A percentile compares a stretch with the other conserved stretches of the same genome.
These are phyloP conservation scores for Sanderia malayensis DNA, from an alignment of 30 jellyfish, hydroid and myxozoan species.

Conservation along the genomic window DNA sequence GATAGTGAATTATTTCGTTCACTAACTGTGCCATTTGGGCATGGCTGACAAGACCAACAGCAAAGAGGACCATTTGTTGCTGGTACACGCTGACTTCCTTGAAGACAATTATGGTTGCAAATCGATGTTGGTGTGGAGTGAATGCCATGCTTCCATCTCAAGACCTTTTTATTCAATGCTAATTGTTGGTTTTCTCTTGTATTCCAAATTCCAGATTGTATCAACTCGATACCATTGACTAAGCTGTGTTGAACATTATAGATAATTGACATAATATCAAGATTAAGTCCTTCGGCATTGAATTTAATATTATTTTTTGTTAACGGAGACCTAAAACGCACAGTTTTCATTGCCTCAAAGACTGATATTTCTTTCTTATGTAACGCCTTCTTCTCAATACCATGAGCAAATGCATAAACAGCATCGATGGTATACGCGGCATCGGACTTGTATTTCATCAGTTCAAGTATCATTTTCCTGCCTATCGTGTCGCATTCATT, in stretches of 20 bases:
- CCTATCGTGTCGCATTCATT: constrained; percentile 31
- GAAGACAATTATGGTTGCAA: constrained; percentile 69
- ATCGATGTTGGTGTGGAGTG: constrained; percentile 53
- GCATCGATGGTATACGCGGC: constrained; percentile 73
- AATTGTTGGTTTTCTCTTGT: constrained; percentile 22
- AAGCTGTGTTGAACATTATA: constrained; percentile 60
- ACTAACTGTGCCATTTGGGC: constrained; percentile 70
- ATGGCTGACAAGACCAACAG: constrained; percentile 80
- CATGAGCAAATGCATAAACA: constrained; percentile 54
- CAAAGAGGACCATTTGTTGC: constrained; percentile 16
- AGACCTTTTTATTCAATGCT: constrained; percentile 25
- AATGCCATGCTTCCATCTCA: constrained; percentile 77
- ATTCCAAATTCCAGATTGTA: constrained; percentile 50
- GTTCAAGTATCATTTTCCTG: constrained; percentile 9
- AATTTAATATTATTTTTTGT: constrained; percentile 46
- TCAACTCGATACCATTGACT: background rate
- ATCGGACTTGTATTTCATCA: constrained; percentile 15
- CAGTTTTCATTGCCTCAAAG: constrained; percentile 28
- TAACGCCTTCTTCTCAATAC: constrained; percentile 2
- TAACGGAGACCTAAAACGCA: constrained; percentile 41
- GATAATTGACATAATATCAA: constrained; percentile 21
- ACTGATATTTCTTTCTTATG: constrained; percentile 5
- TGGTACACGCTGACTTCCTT: constrained; percentile 54
- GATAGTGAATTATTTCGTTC: constrained; percentile 62
- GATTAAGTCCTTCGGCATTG: constrained; percentile 22